Evolutionary conservation across 2,797 vertebrate species (phyloP).

Genomic region (Fringilla coelebs): DNA sequence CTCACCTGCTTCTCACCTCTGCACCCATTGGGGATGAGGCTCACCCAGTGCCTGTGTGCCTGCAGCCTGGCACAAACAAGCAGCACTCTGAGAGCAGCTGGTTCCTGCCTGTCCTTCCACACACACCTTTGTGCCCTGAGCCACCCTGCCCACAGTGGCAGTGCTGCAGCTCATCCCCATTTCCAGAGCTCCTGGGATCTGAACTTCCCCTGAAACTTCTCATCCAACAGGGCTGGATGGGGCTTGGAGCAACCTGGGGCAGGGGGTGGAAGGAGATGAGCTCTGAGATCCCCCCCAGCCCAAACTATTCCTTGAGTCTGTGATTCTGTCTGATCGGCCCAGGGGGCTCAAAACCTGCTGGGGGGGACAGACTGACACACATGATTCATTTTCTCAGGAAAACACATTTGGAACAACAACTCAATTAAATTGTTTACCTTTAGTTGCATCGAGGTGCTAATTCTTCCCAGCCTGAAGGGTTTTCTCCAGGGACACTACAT

Average conservation of each 20-base stretch:
- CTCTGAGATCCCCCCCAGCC: not conserved
- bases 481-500: not conserved
- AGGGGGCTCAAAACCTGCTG: not conserved
- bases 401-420: not conserved
- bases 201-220: not conserved
- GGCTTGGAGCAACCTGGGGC: not conserved
- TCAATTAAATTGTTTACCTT: not conserved
- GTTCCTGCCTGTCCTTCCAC: not conserved
- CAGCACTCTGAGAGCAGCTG: not conserved
- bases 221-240: rapidly evolving
- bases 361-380: not conserved
- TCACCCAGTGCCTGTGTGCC: not conserved
- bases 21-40: not conserved
- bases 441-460: not conserved
- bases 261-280: not conserved
- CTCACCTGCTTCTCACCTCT: not conserved
- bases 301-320: not conserved
- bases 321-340: not conserved
- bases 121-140: not conserved
- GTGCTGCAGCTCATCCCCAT: not conserved
- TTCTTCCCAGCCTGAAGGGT: not conserved
- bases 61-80: not conserved
- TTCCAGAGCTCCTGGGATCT: not conserved
- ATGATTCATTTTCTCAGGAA: not conserved
- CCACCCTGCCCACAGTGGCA: not conserved